These are phyloP conservation scores for Sisor rabdophorus DNA, from an alignment of 2,113 vertebrate species.

Conservation along the genomic window DNA sequence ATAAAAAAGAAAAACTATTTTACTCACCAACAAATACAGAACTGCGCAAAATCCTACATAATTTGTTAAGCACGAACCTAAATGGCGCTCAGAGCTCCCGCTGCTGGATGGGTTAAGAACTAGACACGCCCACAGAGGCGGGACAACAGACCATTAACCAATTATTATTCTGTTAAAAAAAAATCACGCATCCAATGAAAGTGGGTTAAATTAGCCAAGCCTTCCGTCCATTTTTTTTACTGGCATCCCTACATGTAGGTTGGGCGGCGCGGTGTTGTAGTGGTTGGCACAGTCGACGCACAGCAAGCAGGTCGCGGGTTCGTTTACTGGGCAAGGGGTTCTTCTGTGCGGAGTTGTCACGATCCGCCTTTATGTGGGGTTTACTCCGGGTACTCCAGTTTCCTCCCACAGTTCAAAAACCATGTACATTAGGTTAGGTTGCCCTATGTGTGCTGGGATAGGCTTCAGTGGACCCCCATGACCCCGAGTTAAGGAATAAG, in stretches of 20 bases:
- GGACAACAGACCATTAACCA: not conserved
- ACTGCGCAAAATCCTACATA: rapidly evolving
- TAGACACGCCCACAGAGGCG: not conserved
- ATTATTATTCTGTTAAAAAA: not conserved
- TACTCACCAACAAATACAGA: not conserved
- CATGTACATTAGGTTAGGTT: too few species aligned
- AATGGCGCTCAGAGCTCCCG: not conserved
- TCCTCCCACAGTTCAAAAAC: too few species aligned
- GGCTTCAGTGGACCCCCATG: too few species aligned
- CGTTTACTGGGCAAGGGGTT: too few species aligned
- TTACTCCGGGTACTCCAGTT: too few species aligned
- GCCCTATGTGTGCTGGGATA: too few species aligned
- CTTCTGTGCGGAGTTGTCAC: too few species aligned
- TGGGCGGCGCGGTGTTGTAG: too few species aligned
- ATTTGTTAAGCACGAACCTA: not conserved
- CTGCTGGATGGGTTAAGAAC: not conserved
- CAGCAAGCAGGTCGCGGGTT: too few species aligned
- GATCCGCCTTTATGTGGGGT: too few species aligned
- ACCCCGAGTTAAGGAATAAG: too few species aligned
- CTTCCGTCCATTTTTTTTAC: not conserved
- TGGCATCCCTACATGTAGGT: not conserved
- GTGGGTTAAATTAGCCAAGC: not conserved
- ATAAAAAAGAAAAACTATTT: not conserved
- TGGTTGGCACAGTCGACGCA: too few species aligned
- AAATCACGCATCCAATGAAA: not conserved